Base-by-base conservation (phyloP, 2,797 vertebrate species). In the Pristis pectinata region DNA sequence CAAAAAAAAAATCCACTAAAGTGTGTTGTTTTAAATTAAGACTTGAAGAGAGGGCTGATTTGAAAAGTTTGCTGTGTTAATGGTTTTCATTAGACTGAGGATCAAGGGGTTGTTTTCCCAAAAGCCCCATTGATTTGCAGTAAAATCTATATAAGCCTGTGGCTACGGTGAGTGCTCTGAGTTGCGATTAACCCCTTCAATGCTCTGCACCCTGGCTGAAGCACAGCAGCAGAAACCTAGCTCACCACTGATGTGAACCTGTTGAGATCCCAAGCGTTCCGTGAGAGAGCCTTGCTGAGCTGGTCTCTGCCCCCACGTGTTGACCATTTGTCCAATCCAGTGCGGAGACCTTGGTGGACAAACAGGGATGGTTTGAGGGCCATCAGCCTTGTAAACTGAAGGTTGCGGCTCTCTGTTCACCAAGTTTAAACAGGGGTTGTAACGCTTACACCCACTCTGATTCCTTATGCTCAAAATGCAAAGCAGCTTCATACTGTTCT, bases 11-110 rank as follows among this genome's bases (percentile, higher is more conserved):
- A 37, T 37, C n/a, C 22, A 53, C 27, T 13, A 67, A 93, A 94
- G 92, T 24, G 4, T 94, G 64, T 94, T 74, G 70, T 76, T 94
- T 72, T 34, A 76, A 94, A 91, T 91, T 67, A 94, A n/a, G 30
- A 76, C 37, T 74, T 34, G 44, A 49, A 17, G 37, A 76, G 67
- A 53, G 70, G 70, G 70, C 44, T 56, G 70, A 53, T 22, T 27
- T 53, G 44, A 76, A 94, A 67, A 94, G 70, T 24, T 94, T 15
- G 27, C 74, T 76, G 92, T 8, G 41, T 94, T 94, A 76, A 94
- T 94, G 64, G 67, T 94, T 94, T 76, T 94, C 92, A 94, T 94
- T 94, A 94, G 49, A 74, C 67, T 24, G 11, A 49, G 13, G 70
- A 94, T 53, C 70, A 74, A 72, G 70, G 61, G 4, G 8, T 67